A percentile compares a stretch with the other conserved stretches of the same genome.
These are phyloP conservation scores for Toxotes chatareus DNA, from an alignment of 2,113 vertebrate species.

Conservation along the genomic window DNA sequence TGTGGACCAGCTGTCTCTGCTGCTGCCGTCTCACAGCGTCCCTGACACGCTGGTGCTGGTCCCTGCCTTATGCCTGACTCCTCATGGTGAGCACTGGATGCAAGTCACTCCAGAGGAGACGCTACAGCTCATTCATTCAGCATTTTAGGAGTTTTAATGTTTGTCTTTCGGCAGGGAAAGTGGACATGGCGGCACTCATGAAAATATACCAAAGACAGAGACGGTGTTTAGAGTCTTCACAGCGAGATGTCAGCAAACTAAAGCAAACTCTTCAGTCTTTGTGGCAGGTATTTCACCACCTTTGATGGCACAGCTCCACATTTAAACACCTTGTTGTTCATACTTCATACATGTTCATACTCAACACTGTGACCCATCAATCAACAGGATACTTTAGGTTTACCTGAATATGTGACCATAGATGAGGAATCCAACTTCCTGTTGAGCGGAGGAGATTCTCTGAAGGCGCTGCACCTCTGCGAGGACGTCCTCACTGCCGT, in stretches of 20 bases:
- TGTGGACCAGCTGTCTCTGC: conserved; percentile 81
- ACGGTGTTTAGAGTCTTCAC: conserved; percentile 65
- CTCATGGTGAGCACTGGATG: conserved; percentile 86
- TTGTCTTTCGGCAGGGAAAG: conserved; percentile 88
- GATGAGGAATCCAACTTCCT: conserved; percentile 87
- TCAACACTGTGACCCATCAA: background rate
- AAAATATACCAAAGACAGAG: conserved; percentile 85
- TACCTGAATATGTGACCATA: conserved; percentile 78
- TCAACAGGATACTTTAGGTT: conserved; percentile 85
- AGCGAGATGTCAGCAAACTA: conserved; percentile 78
- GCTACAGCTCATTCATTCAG: background rate
- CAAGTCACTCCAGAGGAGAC: background rate
- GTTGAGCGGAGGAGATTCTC: conserved; percentile 92
- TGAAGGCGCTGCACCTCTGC: conserved; percentile 87
- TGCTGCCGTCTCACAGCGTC: conserved; percentile 85
- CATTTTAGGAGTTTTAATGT: background rate
- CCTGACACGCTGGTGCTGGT: conserved; percentile 90
- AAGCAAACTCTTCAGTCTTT: conserved; percentile 86
- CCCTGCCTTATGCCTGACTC: conserved; percentile 86
- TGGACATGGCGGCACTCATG: conserved; percentile 86
- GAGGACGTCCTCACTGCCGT: conserved; percentile 85
- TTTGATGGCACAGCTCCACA: background rate
- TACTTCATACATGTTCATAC: background rate
- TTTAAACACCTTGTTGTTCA: background rate
- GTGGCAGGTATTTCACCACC: conserved; percentile 89